These are phyloP conservation scores for Camponotus fellah DNA, from an alignment of 2,888 invertebrate species.

Conservation along the genomic window DNA sequence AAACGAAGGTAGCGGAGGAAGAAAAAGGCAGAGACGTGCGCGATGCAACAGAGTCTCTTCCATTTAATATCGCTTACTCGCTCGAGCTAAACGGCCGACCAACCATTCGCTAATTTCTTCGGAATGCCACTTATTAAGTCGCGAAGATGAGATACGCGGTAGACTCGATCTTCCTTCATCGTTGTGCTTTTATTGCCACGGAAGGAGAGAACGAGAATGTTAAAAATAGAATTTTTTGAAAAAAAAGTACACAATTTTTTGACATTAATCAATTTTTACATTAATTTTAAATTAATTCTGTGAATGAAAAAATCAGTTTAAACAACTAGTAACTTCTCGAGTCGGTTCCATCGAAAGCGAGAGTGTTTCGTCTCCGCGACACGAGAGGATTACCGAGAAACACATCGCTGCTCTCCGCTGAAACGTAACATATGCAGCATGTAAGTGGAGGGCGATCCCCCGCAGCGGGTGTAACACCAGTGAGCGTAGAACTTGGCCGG, in stretches of 20 bases:
- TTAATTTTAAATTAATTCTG: background rate
- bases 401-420: constrained; percentile 16
- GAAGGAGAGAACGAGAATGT: too few relatives aligned
- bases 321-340: background rate
- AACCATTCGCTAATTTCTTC: constrained; percentile 81
- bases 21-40: constrained; percentile 54
- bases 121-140: constrained; percentile 73
- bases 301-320: background rate
- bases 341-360: constrained; percentile 8
- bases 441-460: constrained; percentile 62
- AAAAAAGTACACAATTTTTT: background rate
- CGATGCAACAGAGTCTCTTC: constrained; percentile 75
- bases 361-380: constrained; percentile 10
- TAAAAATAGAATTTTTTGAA: background rate
- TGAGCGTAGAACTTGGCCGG: constrained; percentile 75
- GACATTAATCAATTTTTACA: background rate
- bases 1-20: constrained; percentile 54
- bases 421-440: constrained; percentile 58
- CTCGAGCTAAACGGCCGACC: constrained; percentile 75
- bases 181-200: background rate
- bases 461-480: constrained; percentile 76
- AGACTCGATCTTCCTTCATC: background rate
- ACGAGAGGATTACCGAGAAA: background rate
- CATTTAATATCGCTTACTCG: constrained; percentile 81
- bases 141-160: background rate